These are phyloP conservation scores for Parambassis ranga DNA, from an alignment of 2,797 vertebrate genomes.

Conservation along the genomic window DNA sequence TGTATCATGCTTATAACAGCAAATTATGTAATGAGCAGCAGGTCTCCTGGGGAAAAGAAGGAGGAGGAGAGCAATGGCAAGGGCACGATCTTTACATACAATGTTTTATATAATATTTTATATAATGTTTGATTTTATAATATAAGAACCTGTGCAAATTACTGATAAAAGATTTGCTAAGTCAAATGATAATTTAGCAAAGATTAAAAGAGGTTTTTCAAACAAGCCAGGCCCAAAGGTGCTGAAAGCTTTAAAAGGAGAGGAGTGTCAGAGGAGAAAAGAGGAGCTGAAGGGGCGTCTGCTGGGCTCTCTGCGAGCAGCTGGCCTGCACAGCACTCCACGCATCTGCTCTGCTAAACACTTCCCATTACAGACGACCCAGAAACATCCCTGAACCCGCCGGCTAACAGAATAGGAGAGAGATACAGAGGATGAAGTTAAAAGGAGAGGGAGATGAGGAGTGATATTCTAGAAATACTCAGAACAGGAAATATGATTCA, in stretches of 20 bases:
- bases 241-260: not conserved
- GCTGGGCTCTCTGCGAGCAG: constrained; percentile 36
- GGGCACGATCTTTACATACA: constrained; percentile 18
- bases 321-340: constrained; percentile 41
- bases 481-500: constrained; percentile 34
- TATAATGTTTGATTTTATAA: constrained; percentile 8
- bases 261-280: not conserved
- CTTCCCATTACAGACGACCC: constrained; percentile 59
- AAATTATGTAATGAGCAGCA: constrained; percentile 34
- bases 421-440: constrained; percentile 6
- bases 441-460: not conserved
- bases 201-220: not conserved
- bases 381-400: constrained; percentile 51
- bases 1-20: constrained; percentile 21
- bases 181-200: not conserved
- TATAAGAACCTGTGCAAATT: too few relatives aligned
- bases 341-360: constrained; percentile 62
- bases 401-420: constrained; percentile 11
- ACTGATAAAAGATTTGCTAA: not conserved
- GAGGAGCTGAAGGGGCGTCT: constrained; percentile 1
- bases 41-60: constrained; percentile 17
- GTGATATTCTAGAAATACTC: not conserved
- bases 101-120: constrained; percentile 22
- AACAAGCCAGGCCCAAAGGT: not conserved
- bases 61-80: constrained; percentile 29